phyloP scores from a whole-genome alignment of 2,888 invertebrate genomes.

The Nemotelus pantherinus region DNA sequence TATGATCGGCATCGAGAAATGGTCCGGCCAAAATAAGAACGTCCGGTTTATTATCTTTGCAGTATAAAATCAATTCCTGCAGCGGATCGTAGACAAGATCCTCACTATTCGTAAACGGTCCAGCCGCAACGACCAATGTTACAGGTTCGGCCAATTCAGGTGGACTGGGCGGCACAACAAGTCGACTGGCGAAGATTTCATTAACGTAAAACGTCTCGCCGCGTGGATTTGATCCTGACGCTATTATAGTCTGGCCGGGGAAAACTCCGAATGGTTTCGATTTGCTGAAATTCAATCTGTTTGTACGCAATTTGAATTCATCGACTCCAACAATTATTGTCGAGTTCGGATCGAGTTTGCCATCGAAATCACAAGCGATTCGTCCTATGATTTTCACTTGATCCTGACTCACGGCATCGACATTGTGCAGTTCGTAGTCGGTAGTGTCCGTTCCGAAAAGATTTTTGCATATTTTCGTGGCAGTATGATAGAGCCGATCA shows the following conservation, averaged over 20 bases:
- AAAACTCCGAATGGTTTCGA: conserved; percentile 63
- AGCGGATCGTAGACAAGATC: conserved; percentile 84
- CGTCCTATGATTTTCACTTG: conserved; percentile 71
- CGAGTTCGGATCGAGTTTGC: conserved; percentile 76
- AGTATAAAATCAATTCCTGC: conserved; percentile 76
- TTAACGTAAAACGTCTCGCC: conserved; percentile 75
- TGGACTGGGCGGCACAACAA: conserved; percentile 62
- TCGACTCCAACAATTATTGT: conserved; percentile 74
- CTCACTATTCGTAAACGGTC: conserved; percentile 84
- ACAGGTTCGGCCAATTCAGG: conserved; percentile 68
- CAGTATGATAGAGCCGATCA: conserved; percentile 61
- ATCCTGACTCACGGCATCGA: conserved; percentile 59
- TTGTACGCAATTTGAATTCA: conserved; percentile 68
- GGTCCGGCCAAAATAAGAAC: conserved; percentile 86
- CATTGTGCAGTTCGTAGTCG: conserved; percentile 60
- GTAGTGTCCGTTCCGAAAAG: conserved; percentile 57
- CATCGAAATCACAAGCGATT: conserved; percentile 79
- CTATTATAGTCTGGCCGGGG: conserved; percentile 69
- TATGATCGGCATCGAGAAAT: conserved; percentile 79
- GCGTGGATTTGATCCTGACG: conserved; percentile 77
- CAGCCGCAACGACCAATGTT: conserved; percentile 79
- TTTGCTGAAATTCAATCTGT: conserved; percentile 66
- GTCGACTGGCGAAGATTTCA: conserved; percentile 71
- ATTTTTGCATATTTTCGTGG: conserved; percentile 60
- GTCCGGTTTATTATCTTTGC: conserved; percentile 77